A percentile compares a stretch with the other conserved stretches of the same genome.
Conservation (phyloP, 2,113 vertebrate species). For the Cercopithecus mona region DNA sequence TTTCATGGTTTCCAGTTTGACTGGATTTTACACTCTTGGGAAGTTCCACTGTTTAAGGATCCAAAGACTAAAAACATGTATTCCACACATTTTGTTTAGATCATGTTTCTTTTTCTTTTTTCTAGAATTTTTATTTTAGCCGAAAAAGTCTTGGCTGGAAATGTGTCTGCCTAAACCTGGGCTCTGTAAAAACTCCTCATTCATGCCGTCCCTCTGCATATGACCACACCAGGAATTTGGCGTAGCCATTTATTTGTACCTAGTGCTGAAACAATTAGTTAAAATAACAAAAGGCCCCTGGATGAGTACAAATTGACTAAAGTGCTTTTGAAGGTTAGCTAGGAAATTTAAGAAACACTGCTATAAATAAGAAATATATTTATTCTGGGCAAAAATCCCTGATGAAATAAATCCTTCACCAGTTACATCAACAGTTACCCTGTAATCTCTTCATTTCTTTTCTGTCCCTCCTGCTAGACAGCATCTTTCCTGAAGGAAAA, state of each 20-base stretch:
- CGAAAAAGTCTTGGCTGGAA: background rate
- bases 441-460: conserved; percentile 35
- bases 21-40: background rate
- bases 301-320: background rate
- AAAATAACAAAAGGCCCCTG: background rate
- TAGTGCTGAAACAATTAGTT: background rate
- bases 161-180: background rate
- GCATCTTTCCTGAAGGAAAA: background rate
- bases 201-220: background rate
- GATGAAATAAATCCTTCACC: background rate
- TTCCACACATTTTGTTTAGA: background rate
- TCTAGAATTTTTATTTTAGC: background rate
- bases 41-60: background rate
- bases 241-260: background rate
- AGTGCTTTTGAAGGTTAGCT: background rate
- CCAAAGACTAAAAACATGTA: background rate
- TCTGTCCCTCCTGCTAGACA: rapidly evolving
- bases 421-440: background rate
- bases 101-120: background rate
- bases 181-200: background rate
- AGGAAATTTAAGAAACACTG: background rate
- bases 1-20: background rate
- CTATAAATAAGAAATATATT: conserved; percentile 2
- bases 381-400: background rate
- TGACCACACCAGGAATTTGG: background rate